Evolutionary conservation across 2,797 vertebrate species (phyloP).

Genomic region (Phalanger gymnotis): DNA sequence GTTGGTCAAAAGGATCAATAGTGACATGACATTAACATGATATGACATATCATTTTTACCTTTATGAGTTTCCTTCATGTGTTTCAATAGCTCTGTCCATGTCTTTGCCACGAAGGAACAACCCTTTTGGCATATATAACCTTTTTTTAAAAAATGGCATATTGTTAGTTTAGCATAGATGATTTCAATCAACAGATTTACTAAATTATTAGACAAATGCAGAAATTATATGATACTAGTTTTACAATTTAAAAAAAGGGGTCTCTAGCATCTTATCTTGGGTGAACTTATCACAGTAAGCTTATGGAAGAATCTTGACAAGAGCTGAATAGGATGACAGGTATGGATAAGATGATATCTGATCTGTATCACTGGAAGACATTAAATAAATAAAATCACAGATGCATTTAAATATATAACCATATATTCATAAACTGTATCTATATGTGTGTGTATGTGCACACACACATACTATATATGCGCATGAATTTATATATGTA

Average conservation of each 20-base stretch:
- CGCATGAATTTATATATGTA: no score
- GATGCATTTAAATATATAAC: background rate
- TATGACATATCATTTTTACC: conserved; percentile 80
- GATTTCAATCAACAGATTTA: background rate
- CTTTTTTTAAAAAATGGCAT: conserved; percentile 79
- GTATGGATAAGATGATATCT: background rate
- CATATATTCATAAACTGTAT: no score
- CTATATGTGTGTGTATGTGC: no score
- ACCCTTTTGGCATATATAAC: conserved; percentile 90
- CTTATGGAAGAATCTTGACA: background rate
- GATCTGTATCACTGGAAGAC: background rate
- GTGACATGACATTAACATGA: background rate
- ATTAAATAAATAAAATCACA: background rate
- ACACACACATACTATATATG: no score
- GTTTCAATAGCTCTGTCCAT: conserved; percentile 92
- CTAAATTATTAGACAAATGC: background rate
- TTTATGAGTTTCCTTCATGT: conserved; percentile 87
- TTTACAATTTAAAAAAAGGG: background rate
- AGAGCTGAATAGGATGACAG: background rate
- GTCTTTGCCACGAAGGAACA: conserved; percentile 91
- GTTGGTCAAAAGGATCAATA: background rate
- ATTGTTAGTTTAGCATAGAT: background rate
- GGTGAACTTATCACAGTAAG: background rate
- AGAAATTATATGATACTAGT: background rate
- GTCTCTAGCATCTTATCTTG: background rate